Base-by-base conservation (phyloP, 2,797 vertebrate genomes). In the Melanogrammus aeglefinus region DNA sequence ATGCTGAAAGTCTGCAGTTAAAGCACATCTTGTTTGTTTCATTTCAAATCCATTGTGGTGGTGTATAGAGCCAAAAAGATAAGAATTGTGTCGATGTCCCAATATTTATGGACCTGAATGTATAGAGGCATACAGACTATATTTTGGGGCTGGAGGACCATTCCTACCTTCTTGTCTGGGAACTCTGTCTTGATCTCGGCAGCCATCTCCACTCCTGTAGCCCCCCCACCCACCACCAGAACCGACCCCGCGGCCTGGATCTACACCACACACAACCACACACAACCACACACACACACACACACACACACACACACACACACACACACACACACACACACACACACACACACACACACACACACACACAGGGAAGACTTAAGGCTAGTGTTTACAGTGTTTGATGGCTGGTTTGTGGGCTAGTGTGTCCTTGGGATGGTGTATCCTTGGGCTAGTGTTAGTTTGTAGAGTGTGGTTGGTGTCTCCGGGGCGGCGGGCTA, bases 161-260 rank as follows among this genome's bases (percentile, higher is more conserved):
- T 7, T 47, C 31, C 27, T 86, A 97, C 97, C 95, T 96, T 95
- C 87, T 97, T 98, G 36, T 91, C 85, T 0, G 96, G 96, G 86
- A 95, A 94, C 73, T 95, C 95, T 0, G 97, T 97, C 91, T 95
- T 97, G 86, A 99, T 87, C 90, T 98, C 97, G 0, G 97, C 96
- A n/a, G 97, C 96, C 96, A 99, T 96, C 89, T 99, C 97, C 0
- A 96, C 94, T 4, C 97, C 97, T 0, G 95, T 96, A 0, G 96
- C 88, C n/a, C 97, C 97, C 1, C 97, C 97, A n/a, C 97, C 97
- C 38, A 97, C 93, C 66, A 97, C 95, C 84, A 97, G 84, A 36
- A 98, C 88, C 0, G 94, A 92, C 80, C 89, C 90, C 10, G 96
- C 94, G 35, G 87, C 90, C 91, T 95, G 94, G 74, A 97, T 80